Evolutionary conservation across 1,140 invertebrate genomes (phyloP).

Genomic region (Anagrus nilaparvatae): DNA sequence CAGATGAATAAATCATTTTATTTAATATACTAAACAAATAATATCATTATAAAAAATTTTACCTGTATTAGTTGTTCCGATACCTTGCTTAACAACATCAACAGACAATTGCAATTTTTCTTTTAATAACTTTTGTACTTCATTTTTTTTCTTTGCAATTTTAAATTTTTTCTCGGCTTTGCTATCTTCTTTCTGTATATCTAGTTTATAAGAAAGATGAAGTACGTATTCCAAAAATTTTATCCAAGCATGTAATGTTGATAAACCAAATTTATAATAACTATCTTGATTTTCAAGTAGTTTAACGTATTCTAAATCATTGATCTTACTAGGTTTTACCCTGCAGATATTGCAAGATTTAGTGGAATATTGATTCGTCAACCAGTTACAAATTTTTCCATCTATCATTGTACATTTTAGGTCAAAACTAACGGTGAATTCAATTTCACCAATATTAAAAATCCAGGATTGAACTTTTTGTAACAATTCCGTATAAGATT

Average conservation of each 20-base stretch:
- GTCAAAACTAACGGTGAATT: slow-evolving; percentile 15
- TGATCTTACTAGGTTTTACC: slow-evolving; percentile 26
- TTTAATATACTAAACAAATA: too few relatives aligned
- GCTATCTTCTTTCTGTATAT: slow-evolving; percentile 16
- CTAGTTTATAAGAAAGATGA: slow-evolving; percentile 24
- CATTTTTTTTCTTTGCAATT: too few relatives aligned
- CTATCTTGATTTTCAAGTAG: slow-evolving; percentile 13
- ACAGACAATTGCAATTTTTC: too few relatives aligned
- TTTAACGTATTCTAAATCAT: slow-evolving; percentile 18
- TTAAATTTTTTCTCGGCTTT: too few relatives aligned
- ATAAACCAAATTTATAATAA: slow-evolving; percentile 27
- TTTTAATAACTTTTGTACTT: too few relatives aligned
- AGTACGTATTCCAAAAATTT: slow-evolving; percentile 25
- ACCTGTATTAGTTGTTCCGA: slow-evolving; percentile 8
- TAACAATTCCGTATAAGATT: slow-evolving; percentile 4
- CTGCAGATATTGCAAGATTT: slow-evolving; percentile 31
- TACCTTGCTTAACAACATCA: slow-evolving; percentile 10
- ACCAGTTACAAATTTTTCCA: slow-evolving; percentile 35
- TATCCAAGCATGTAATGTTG: slow-evolving; percentile 27
- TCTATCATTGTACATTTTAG: slow-evolving; percentile 34
- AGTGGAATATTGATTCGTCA: slow-evolving; percentile 27
- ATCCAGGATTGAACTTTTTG: slow-evolving; percentile 1
- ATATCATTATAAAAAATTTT: too few relatives aligned
- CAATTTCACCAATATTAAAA: not conserved
- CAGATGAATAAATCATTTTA: too few relatives aligned